phyloP scores from a whole-genome alignment of 2,888 invertebrate genomes.

The Eupeodes latifasciatus region DNA sequence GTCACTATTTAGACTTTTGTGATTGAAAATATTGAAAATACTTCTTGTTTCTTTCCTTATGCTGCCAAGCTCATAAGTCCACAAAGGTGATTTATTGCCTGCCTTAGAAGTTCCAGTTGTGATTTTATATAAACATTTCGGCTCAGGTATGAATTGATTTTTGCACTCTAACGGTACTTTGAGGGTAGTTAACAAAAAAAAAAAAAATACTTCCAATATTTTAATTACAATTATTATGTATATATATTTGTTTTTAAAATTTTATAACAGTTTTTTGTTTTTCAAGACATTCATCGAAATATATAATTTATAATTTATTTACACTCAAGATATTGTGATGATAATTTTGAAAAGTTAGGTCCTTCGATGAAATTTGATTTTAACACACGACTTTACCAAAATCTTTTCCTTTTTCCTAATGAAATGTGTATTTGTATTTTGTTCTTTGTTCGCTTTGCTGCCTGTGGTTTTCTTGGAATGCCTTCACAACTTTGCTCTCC shows the following conservation, averaged over 20 bases:
- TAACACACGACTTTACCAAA: constrained; percentile 27
- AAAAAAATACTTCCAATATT: background rate
- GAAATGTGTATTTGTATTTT: constrained; percentile 41
- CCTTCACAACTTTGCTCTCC: constrained; percentile 13
- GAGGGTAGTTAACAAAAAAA: background rate
- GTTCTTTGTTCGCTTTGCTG: constrained; percentile 43
- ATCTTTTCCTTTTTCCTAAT: constrained; percentile 25
- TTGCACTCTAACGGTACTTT: background rate
- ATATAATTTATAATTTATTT: constrained; percentile 56
- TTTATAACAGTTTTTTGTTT: constrained; percentile 39
- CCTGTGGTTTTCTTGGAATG: constrained; percentile 25
- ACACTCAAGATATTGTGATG: constrained; percentile 64
- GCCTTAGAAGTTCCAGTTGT: too few relatives aligned
- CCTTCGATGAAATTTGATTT: constrained; percentile 11
- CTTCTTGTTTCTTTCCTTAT: too few relatives aligned
- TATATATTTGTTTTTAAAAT: constrained; percentile 57
- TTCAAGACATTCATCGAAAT: constrained; percentile 68
- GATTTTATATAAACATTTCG: too few relatives aligned
- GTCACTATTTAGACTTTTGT: too few relatives aligned
- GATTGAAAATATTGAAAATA: too few relatives aligned
- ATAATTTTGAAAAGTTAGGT: constrained; percentile 65
- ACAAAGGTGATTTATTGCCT: too few relatives aligned
- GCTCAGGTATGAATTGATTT: too few relatives aligned
- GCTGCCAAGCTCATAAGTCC: too few relatives aligned
- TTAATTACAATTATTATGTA: constrained; percentile 49